phyloP scores from a whole-genome alignment of 2,113 vertebrate species.

The Lanius collurio region DNA sequence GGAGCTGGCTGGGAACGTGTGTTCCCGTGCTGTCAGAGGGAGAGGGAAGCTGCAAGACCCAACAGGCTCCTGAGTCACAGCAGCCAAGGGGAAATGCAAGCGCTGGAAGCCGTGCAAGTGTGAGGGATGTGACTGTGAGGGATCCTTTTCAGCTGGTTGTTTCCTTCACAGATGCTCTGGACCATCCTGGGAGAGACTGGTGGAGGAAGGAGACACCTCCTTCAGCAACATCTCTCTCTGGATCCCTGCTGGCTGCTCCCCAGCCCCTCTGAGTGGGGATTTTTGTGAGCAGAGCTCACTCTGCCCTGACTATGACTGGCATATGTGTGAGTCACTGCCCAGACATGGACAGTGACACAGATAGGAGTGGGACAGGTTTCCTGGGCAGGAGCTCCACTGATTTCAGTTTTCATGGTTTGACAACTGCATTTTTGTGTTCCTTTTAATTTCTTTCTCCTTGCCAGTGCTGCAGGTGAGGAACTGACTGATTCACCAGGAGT shows the following conservation, averaged over 20 bases:
- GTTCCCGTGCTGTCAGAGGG: not conserved
- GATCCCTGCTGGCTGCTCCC: not conserved
- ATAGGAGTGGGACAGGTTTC: not conserved
- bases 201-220: not conserved
- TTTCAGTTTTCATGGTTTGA: not conserved
- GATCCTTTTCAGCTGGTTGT: not conserved
- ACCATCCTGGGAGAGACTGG: fast-evolving
- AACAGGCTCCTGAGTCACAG: not conserved
- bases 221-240: not conserved
- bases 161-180: not conserved
- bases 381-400: fast-evolving
- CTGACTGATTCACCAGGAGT: not conserved
- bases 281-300: not conserved
- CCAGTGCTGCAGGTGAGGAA: not conserved
- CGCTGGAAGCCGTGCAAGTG: not conserved
- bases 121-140: not conserved
- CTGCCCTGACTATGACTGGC: fast-evolving
- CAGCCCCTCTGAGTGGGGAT: not conserved
- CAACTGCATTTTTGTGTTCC: not conserved
- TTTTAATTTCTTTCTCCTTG: not conserved
- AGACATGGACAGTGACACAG: not conserved
- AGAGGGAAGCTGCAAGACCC: conserved; percentile 28
- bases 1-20: not conserved
- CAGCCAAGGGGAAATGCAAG: conserved; percentile 16
- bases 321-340: fast-evolving